Percentiles rank a stretch among this genome's conserved stretches.
Conservation (phyloP, 1,140 invertebrate species). For the Hermetia illucens region DNA sequence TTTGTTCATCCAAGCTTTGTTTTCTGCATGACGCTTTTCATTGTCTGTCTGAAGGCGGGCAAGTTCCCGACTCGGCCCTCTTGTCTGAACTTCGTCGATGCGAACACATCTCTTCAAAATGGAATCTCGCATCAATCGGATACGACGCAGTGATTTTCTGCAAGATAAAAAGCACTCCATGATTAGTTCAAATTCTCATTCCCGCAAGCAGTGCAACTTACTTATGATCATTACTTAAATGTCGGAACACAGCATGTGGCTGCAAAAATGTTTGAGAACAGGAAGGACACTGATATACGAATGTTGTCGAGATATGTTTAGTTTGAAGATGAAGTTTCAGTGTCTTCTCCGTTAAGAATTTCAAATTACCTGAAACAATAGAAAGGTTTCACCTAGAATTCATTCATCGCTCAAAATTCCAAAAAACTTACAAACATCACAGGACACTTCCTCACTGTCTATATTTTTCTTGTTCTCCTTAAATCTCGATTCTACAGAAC, state of each 20-base stretch:
- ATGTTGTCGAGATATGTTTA: conserved; percentile 45
- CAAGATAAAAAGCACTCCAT: neutral
- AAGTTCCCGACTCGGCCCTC: conserved; percentile 21
- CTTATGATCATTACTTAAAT: conserved; percentile 53
- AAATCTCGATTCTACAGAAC: neutral
- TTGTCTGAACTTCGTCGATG: conserved; percentile 19
- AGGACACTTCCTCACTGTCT: conserved; percentile 10
- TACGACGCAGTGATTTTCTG: conserved; percentile 23
- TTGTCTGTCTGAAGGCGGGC: conserved; percentile 18
- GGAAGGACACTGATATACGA: conserved; percentile 51
- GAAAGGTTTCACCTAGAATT: conserved; percentile 5
- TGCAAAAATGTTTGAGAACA: conserved; percentile 53
- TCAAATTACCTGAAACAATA: conserved; percentile 38
- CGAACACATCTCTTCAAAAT: conserved; percentile 23
- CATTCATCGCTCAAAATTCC: conserved; percentile 3
- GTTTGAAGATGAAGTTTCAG: conserved; percentile 51
- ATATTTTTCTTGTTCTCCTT: conserved; percentile 12
- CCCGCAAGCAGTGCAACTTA: conserved; percentile 21
- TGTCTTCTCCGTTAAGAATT: conserved; percentile 54
- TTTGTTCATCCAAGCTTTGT: conserved; percentile 41
- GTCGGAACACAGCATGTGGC: conserved; percentile 54
- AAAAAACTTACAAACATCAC: conserved; percentile 18
- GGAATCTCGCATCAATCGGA: conserved; percentile 24
- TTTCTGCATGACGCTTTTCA: conserved; percentile 1
- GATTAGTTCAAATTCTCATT: neutral